These are phyloP conservation scores for Emydoidea blandingii DNA, from an alignment of 2,797 vertebrate species.

Conservation along the genomic window DNA sequence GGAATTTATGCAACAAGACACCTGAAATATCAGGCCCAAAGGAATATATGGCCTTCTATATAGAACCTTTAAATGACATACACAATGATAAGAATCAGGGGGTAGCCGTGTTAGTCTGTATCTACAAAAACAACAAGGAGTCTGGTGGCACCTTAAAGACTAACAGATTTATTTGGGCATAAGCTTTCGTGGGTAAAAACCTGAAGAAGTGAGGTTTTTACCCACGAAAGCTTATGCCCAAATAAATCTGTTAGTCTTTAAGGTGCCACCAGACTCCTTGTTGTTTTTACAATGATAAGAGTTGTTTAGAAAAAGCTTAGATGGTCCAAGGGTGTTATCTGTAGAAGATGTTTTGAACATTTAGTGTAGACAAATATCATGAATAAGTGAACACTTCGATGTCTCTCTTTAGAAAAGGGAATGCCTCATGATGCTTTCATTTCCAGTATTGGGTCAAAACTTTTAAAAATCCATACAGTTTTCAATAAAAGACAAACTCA, in stretches of 20 bases:
- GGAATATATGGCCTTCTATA: not conserved
- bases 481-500: not conserved
- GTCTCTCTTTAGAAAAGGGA: not conserved
- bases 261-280: too few species aligned
- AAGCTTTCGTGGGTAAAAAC: too few species aligned
- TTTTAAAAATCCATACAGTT: not conserved
- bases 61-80: not conserved
- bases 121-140: too few species aligned
- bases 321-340: not conserved
- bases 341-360: rapidly evolving
- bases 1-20: not conserved
- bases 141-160: too few species aligned
- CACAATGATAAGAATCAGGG: not conserved
- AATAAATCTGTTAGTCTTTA: too few species aligned
- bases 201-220: too few species aligned
- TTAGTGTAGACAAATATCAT: not conserved
- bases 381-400: not conserved
- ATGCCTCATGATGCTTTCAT: not conserved
- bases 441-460: not conserved
- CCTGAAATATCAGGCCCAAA: not conserved
- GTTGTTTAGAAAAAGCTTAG: not conserved
- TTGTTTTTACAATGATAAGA: not conserved
- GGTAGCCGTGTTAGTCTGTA: too few species aligned
- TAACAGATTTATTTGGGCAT: too few species aligned
- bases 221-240: too few species aligned